Evolutionary conservation across 2,113 vertebrate species (phyloP), one percentile per base, ranked within the genome.

Genomic region (Trematocara variabile): DNA sequence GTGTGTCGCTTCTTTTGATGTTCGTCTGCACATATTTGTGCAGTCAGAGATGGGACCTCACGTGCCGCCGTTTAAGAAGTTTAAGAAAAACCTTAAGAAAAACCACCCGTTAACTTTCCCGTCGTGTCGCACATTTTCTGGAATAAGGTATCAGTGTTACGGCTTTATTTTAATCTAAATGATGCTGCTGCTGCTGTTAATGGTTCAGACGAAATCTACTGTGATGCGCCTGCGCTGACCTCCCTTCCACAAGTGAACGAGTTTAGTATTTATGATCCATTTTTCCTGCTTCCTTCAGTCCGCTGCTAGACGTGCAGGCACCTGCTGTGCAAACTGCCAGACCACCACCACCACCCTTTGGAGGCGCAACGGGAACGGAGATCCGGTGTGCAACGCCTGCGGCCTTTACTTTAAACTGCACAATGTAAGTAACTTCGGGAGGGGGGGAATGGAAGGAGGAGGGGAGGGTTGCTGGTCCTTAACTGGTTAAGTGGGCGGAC

Each of bases 341-440:
- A 99, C 99, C 11, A 99, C 98, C 77, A 99, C 98, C 91, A 99
- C 99, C 87, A 99, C 99, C 87, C 97, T 99, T 94, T 99, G 99
- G 99, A 97, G 99, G 95, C 97, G 99, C 70, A 99, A 99, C 68
- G 98, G 98, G 90, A 99, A 99, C 55, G 99, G 99, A 80, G 99
- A 99, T 97, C 99, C 99, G 0, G 99, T 99, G 91, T 99, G 99
- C 93, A 99, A 99, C 81, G 99, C 99, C 97, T 99, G 99, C 53
- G 99, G 99, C 93, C 98, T 99, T 89, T 99, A 99, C 98, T 99
- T 97, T 93, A 99, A 99, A 96, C 97, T 99, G 91, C 99, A 99
- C 97, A 99, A 25, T 25, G 25, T 25, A 25, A 25, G 25, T 25
- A 25, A 25, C 25, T 25, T 25, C 25, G 25, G 25, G 25, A 25